Base-by-base conservation (phyloP, 1,140 invertebrate genomes). In the Panagrolaimus sp. region DNA sequence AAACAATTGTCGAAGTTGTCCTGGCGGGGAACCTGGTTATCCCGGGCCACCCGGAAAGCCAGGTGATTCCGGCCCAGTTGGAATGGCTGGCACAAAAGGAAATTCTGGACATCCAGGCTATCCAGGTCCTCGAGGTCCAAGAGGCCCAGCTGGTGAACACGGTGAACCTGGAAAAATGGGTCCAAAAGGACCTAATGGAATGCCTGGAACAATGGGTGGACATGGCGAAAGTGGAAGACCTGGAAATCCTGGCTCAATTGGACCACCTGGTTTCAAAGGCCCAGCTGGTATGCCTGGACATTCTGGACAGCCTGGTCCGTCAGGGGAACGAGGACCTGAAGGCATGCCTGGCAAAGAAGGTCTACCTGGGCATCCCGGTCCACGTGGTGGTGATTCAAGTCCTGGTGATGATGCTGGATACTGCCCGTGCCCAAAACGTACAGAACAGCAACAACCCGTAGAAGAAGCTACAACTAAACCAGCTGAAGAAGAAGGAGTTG, bases 371-470 rank as follows among this genome's bases (percentile, higher is more conserved):
- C 51, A 57, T 57, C 51, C 51, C 3, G 51, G 51, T 4, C 9
- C 14, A 0, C 51, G 51, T 57, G 51, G 51, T 4, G 3, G 9
- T n/a, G 51, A 57, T 20, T 20, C 51, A 1, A 16, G 1, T 11
- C 51, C 51, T 5, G 51, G 51, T 5, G 51, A 57, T 57, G 51
- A 57, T 16, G 51, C 51, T 20, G 51, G 51, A 4, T 57, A 57
- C 13, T 57, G 51, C 20, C 51, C 51, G n/a, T 57, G 51, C 20
- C 51, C 51, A 25, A 57, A n/a, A 25, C 51, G 51, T 20, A 57
- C 20, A 16, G 27, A 20, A 11, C 51, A 57, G 20, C 31, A 20
- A 11, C 51, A 57, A 57, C 31, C 31, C 2, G 31, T 7, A 4
- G 31, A 38, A 38, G 31, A 38, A 38, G 31, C 7, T 7, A 7